Conservation (phyloP, 2,888 invertebrate species). For the Chydorus sphaericus region DNA sequence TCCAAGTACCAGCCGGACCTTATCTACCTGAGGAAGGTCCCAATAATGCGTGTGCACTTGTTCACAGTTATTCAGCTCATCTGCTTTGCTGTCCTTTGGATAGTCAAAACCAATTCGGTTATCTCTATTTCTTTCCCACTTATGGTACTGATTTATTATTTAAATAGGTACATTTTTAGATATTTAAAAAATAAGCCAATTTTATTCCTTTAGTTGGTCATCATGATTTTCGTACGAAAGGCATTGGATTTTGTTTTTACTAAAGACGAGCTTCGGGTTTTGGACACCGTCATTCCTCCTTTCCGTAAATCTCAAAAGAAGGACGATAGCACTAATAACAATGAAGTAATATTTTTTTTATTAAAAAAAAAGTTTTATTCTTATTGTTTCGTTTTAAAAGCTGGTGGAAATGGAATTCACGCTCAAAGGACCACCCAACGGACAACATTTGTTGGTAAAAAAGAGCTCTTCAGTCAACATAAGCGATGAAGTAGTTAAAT, state of each 20-base stretch:
- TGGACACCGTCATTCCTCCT: conserved; percentile 41
- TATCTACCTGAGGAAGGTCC: conserved; percentile 39
- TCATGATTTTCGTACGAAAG: conserved; percentile 40
- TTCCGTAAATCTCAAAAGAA: conserved; percentile 31
- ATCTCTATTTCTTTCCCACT: conserved; percentile 42
- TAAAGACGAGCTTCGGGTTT: conserved; percentile 35
- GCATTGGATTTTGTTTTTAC: conserved; percentile 37
- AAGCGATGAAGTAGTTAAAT: conserved; percentile 36
- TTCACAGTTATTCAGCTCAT: conserved; percentile 35
- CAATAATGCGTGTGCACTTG: conserved; percentile 35
- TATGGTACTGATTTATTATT: conserved; percentile 37
- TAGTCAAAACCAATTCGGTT: conserved; percentile 35
- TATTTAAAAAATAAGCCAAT: too few relatives aligned
- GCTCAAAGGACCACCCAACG: neutral
- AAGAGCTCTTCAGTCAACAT: conserved; percentile 28
- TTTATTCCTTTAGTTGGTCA: conserved; percentile 36
- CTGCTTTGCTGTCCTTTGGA: conserved; percentile 35
- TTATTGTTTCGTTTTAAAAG: neutral
- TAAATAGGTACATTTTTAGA: neutral
- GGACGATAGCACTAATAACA: conserved; percentile 24
- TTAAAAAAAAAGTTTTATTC: neutral
- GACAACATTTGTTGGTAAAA: neutral
- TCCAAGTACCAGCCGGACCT: conserved; percentile 44
- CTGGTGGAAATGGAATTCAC: neutral
- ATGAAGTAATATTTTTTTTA: neutral